Evolutionary conservation across 2,888 invertebrate species (phyloP), one percentile per base, ranked within the genome.

Genomic region (Cheilosia variabilis): DNA sequence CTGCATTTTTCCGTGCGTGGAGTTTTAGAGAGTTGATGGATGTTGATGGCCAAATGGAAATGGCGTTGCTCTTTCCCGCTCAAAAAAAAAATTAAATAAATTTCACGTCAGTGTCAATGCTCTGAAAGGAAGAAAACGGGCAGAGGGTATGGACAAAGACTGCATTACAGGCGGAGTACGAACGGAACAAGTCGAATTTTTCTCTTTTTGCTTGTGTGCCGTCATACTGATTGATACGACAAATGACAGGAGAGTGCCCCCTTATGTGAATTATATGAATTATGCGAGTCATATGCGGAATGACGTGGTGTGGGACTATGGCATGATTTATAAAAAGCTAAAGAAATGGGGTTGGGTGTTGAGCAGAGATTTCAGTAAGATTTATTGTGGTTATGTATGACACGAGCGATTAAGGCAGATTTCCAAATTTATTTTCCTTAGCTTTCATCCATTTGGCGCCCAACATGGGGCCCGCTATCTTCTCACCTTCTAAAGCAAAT

Each of bases 161-260:
- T 53, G 68, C 45, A 57, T 37, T 37, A 37, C 37, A 37, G 37
- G 13, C 37, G 37, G 13, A 34, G 34, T 34, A 34, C 2, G 3
- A 34, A 34, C 27, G 1, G 3, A 13, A 37, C 37, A 37, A 37
- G 37, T 37, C 37, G 4, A 37, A 37, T 62, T 19, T 55, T n/a
- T 50, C 58, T 10, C 45, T 63, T 68, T 52, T 68, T 52, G 17
- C 41, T 68, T 43, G n/a, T 66, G n/a, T 10, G 43, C 65, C 75
- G 69, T 65, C 81, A 69, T 50, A 69, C 13, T 79, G 84, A 84
- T 75, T 75, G 79, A 83, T 79, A 69, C 58, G 78, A 58, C 68
- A 65, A 73, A 58, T 43, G 68, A 78, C 75, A 69, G 65, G 78
- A 75, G 73, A 73, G 68, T 22, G 31, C 37, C 55, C 72, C 63